Evolutionary conservation across 1,140 invertebrate genomes (phyloP), one percentile per base, ranked within the genome.

Genomic region (Pseudomyrmex pallidus): DNA sequence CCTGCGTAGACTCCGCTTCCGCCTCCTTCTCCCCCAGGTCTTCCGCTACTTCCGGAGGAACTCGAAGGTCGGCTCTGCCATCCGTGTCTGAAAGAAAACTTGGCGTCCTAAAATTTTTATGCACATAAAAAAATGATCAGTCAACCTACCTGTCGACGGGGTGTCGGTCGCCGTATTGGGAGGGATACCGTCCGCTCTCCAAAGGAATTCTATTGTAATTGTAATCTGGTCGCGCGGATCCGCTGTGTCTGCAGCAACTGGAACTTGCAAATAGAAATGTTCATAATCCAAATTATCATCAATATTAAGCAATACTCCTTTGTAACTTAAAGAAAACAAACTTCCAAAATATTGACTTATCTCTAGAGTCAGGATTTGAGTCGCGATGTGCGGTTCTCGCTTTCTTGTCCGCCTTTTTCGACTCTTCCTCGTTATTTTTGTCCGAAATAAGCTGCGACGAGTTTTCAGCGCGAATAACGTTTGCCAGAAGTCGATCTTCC

Each of bases 231-330:
- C 86, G 86, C 46, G 59, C n/a, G 2, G 77, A 83, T 13, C 77
- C 82, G 66, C 73, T 83, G 59, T 90, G 86, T 78, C 78, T 91
- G 74, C 91, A 92, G 62, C 91, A 92, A 50, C 84, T 90, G 72
- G 84, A 85, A 77, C 90, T 88, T 92, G 84, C 82, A 86, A 56
- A 35, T 77, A 68, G 54, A 83, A 85, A 88, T 72, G 56, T 56
- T 15, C 72, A 3, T 13, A 56, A 35, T 0, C 12, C 9, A 59
- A 62, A 48, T 7, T 1, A 20, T 44, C 3, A 52, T 64, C 3
- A 35, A 64, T 7, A 25, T 17, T 15, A 9, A 5, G 9, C 10
- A 2, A 59, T 59, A 17, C 8, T 20, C 1, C 1, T 46, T 77
- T 2, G 13, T 13, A 9, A 35, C n/a, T 22, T n/a, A 50, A 13